Evolutionary conservation across 2,113 vertebrate species (phyloP), one percentile per base, ranked within the genome.

Genomic region (Heterocephalus glaber): DNA sequence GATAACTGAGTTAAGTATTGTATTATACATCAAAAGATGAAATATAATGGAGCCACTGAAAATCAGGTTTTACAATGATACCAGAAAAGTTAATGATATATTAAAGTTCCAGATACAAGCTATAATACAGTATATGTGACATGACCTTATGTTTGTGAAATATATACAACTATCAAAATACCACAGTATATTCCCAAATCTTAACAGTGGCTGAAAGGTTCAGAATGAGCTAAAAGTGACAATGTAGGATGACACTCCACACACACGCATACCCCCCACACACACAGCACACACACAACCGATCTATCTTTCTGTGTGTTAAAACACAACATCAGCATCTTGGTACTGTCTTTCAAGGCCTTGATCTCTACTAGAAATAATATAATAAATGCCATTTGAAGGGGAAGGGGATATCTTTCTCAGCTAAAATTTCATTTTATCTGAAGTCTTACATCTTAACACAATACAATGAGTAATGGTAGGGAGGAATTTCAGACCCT

Each of bases 361-460:
- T 54, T 91, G 26, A 70, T 68, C 22, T 88, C 61, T 68, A 63
- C 74, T 82, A 49, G 24, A 30, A 26, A 87, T 44, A 49, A 88
- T 93, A 93, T 20, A 81, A 54, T 33, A 76, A 81, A 20, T 86
- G 54, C 10, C 28, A 87, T 77, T 95, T 86, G 26, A 79, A 65
- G 30, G 28, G 7, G 19, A 74, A 52, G n/a, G 19, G 12, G 13
- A 54, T 70, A 88, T 12, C 24, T 90, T 52, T 90, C 76, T 47
- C 54, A 94, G 63, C 47, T 84, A 79, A 89, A 58, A 92, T 89
- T 94, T 92, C 24, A 84, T 72, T 94, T 90, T 91, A 88, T 92
- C 68, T 85, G 49, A 95, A 90, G n/a, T 58, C 16, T 63, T 38
- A 41, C 90, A 35, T 47, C 68, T 93, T 89, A 95, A 96, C 77